Percentiles rank a stretch among this genome's conserved stretches.
phyloP scores from a whole-genome alignment of 2,113 vertebrate species.

The Falco punctatus region DNA sequence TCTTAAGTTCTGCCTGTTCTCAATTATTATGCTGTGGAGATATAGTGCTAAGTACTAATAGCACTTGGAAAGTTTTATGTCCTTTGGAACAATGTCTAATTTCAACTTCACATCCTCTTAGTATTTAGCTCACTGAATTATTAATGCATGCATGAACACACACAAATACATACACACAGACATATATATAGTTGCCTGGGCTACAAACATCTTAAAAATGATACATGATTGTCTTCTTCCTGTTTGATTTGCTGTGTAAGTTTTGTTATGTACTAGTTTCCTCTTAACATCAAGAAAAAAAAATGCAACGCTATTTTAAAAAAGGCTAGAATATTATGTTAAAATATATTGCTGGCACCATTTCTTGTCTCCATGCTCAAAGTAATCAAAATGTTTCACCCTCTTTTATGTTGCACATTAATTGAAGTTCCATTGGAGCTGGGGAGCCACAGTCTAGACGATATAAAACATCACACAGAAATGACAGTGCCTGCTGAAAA shows the following conservation, averaged over 20 bases:
- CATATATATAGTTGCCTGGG: neutral
- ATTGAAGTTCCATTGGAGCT: neutral
- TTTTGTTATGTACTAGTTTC: neutral
- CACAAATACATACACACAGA: neutral
- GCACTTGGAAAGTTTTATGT: neutral
- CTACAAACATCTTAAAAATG: neutral
- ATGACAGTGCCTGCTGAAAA: conserved; percentile 55
- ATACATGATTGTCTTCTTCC: neutral
- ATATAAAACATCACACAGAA: conserved; percentile 28
- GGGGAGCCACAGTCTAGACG: conserved; percentile 32
- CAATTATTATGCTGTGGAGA: neutral
- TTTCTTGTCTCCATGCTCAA: neutral
- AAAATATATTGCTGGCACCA: conserved; percentile 7
- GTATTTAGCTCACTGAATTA: neutral
- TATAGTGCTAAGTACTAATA: neutral
- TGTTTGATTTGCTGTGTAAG: neutral
- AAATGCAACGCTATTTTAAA: neutral
- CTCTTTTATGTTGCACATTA: conserved; percentile 26
- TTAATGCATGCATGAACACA: neutral
- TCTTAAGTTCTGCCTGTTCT: neutral
- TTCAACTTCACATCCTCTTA: neutral
- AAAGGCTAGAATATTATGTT: neutral
- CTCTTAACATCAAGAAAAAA: neutral
- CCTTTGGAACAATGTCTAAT: neutral
- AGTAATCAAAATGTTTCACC: conserved; percentile 37